Evolutionary conservation across 1,140 invertebrate species (phyloP).

Genomic region (Bombus vancouverensis): DNA sequence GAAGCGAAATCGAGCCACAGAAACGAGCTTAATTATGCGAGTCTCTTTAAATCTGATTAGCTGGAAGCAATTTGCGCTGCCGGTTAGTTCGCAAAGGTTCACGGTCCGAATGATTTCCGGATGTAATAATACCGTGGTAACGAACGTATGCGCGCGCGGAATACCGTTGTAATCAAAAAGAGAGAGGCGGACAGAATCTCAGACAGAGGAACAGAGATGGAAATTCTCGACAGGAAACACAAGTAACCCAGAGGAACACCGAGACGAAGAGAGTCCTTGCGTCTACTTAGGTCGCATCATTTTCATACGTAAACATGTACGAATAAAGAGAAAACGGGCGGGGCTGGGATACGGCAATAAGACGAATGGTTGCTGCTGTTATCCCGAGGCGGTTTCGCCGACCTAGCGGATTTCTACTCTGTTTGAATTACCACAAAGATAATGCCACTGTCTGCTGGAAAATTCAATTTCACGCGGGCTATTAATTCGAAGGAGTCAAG

Average conservation of each 20-base stretch:
- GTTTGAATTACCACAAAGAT: slow-evolving; percentile 48
- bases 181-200: background rate
- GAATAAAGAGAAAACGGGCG: slow-evolving; percentile 39
- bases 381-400: background rate
- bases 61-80: slow-evolving; percentile 36
- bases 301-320: slow-evolving; percentile 69
- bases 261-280: background rate
- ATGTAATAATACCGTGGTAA: slow-evolving; percentile 60
- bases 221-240: slow-evolving; percentile 11
- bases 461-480: slow-evolving; percentile 47
- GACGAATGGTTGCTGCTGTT: slow-evolving; percentile 47
- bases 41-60: slow-evolving; percentile 43
- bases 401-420: slow-evolving; percentile 26
- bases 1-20: background rate
- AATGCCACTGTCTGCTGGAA: slow-evolving; percentile 32
- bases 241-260: slow-evolving; percentile 42
- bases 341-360: slow-evolving; percentile 56
- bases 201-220: background rate
- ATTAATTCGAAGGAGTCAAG: slow-evolving; percentile 44
- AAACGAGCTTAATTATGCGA: slow-evolving; percentile 21
- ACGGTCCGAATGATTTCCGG: slow-evolving; percentile 39
- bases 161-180: background rate
- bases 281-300: slow-evolving; percentile 57
- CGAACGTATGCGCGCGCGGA: slow-evolving; percentile 43
- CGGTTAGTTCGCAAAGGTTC: slow-evolving; percentile 17